These are phyloP conservation scores for Eudyptes chrysolophus DNA, from an alignment of 2,113 vertebrate genomes.

Conservation along the genomic window DNA sequence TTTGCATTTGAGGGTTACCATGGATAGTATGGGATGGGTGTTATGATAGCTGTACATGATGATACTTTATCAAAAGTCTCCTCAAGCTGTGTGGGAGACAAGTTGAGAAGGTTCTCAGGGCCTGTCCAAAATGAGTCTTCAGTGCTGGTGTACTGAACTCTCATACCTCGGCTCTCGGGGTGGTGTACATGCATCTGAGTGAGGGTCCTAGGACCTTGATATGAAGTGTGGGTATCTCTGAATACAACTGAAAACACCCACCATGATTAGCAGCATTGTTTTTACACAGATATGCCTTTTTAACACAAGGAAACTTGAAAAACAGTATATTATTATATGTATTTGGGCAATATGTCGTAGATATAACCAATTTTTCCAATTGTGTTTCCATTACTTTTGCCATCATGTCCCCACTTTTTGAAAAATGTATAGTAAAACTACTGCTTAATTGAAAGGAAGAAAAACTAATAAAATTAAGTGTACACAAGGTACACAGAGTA, in stretches of 20 bases:
- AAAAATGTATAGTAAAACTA: neutral
- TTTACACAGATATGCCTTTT: neutral
- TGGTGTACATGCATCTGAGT: neutral
- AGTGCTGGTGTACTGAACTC: neutral
- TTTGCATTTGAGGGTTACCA: neutral
- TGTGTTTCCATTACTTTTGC: neutral
- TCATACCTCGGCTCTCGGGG: neutral
- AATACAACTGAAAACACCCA: neutral
- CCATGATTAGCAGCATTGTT: neutral
- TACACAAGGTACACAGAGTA: neutral
- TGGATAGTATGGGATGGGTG: neutral
- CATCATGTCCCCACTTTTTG: neutral
- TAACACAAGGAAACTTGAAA: neutral
- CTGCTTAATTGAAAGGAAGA: neutral
- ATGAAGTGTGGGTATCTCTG: neutral
- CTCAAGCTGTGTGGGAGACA: neutral
- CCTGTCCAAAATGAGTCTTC: neutral
- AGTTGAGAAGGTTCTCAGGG: neutral
- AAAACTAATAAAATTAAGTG: neutral
- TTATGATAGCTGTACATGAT: neutral
- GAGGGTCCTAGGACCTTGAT: neutral
- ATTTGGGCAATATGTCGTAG: neutral
- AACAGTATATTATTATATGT: neutral
- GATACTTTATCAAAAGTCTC: neutral
- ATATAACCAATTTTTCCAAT: neutral